Percentiles rank a stretch among this genome's conserved stretches.
phyloP scores from a whole-genome alignment of 2,888 invertebrate genomes.

The Xylota segnis region DNA sequence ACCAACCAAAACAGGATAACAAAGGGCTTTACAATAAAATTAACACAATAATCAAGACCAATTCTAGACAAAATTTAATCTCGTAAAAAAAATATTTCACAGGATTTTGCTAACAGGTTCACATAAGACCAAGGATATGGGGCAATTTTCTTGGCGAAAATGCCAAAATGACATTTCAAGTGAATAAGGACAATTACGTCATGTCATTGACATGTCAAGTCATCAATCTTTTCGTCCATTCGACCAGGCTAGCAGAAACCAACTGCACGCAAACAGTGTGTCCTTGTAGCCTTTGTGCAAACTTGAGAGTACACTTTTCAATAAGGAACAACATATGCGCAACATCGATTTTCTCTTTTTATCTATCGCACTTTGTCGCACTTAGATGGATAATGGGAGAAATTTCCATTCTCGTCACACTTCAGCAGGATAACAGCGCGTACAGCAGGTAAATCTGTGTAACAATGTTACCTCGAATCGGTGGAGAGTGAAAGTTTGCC shows the following conservation, averaged over 20 bases:
- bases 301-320: background rate
- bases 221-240: conserved; percentile 84
- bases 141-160: background rate
- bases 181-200: conserved; percentile 59
- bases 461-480: conserved; percentile 61
- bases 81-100: conserved; percentile 49
- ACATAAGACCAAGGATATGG: conserved; percentile 33
- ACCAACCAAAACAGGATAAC: background rate
- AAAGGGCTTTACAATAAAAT: conserved; percentile 25
- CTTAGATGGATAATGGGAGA: conserved; percentile 75
- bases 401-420: conserved; percentile 84
- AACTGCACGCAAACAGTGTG: background rate
- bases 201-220: conserved; percentile 84
- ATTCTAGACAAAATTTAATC: background rate
- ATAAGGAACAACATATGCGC: background rate
- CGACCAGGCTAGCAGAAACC: conserved; percentile 82
- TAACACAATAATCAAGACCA: conserved; percentile 10
- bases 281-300: background rate
- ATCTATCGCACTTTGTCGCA: conserved; percentile 48
- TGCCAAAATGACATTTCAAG: conserved; percentile 31
- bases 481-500: conserved; percentile 39
- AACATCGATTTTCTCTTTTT: conserved; percentile 49
- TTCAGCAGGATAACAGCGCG: conserved; percentile 79
- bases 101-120: conserved; percentile 61
- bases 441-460: conserved; percentile 42